phyloP scores from a whole-genome alignment of 2,888 invertebrate genomes.

The Rhabditoides inermis region DNA sequence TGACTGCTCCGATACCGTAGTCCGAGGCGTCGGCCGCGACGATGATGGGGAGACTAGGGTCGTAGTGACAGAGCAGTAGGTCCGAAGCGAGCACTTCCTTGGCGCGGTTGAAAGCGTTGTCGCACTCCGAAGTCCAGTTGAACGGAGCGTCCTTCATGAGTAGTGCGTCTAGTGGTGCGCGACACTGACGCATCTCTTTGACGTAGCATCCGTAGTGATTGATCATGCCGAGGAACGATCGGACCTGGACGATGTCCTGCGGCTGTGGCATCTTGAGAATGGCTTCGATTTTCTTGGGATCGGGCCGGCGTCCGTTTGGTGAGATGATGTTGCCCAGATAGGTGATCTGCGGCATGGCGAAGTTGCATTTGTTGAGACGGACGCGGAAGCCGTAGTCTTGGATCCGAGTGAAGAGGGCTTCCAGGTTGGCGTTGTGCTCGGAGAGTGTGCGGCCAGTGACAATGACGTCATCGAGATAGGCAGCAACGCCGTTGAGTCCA shows the following conservation, averaged over 20 bases:
- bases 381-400: slow-evolving; percentile 19
- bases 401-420: slow-evolving; percentile 12
- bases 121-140: slow-evolving; percentile 11
- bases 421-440: slow-evolving; percentile 14
- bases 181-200: too few relatives aligned
- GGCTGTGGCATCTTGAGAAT: slow-evolving; percentile 11
- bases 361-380: slow-evolving; percentile 23
- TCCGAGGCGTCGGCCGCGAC: slow-evolving; percentile 54
- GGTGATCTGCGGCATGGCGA: slow-evolving; percentile 12
- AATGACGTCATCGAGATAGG: slow-evolving; percentile 31
- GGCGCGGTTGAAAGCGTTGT: slow-evolving; percentile 8
- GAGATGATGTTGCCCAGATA: slow-evolving; percentile 24
- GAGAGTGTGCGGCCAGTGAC: slow-evolving; percentile 9
- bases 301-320: slow-evolving; percentile 12
- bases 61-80: slow-evolving; percentile 44
- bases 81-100: slow-evolving; percentile 20
- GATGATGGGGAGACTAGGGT: slow-evolving; percentile 38
- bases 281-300: slow-evolving; percentile 16
- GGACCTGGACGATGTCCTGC: too few relatives aligned
- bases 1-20: slow-evolving; percentile 45
- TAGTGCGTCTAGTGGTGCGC: too few relatives aligned
- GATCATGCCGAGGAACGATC: too few relatives aligned
- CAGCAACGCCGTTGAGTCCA: slow-evolving; percentile 13
- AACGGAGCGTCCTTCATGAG: slow-evolving; percentile 5
- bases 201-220: too few relatives aligned